Conservation (phyloP, 1,140 invertebrate genomes). For the roundworm (Caenorhabditis elegans) region WBcel235 BX284603.4:8933501-8934000, state of each 20-base stretch:
- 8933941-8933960: constrained; percentile 31
- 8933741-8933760: background rate
- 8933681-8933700: background rate
- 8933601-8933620: background rate
- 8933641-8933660: background rate
- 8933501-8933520: no score
- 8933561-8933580: no score
- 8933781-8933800: no score
- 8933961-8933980: background rate
- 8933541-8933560: no score
- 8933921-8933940: constrained; percentile 20
- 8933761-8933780: background rate
- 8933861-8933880: background rate
- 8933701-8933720: background rate
- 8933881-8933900: background rate
- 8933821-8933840: no score
- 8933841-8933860: background rate
- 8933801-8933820: no score
- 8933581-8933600: constrained; percentile 3
- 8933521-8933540: no score
- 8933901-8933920: background rate
- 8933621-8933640: background rate
- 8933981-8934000: background rate
- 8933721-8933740: background rate
- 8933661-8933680: background rate